These are phyloP conservation scores for Hyaena hyaena DNA, from an alignment of 2,113 vertebrate species.

Conservation along the genomic window DNA sequence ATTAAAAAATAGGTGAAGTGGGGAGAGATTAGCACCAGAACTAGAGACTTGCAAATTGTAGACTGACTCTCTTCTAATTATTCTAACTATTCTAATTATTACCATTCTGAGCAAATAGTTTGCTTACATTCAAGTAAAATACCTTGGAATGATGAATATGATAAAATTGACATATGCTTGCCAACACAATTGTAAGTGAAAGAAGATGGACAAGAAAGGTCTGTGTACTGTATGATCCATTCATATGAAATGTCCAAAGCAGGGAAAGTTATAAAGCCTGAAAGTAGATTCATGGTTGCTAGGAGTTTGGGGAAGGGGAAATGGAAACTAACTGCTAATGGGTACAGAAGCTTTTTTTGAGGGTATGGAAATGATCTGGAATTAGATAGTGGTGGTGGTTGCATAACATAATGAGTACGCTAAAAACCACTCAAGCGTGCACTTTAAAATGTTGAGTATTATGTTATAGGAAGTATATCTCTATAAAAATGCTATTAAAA, in stretches of 20 bases:
- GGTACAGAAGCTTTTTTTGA: background rate
- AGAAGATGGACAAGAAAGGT: background rate
- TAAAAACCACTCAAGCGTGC: background rate
- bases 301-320: background rate
- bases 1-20: background rate
- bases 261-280: background rate
- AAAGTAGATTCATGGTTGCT: background rate
- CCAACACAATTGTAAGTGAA: background rate
- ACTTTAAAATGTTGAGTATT: background rate
- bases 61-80: background rate
- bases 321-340: background rate
- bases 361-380: background rate
- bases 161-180: background rate
- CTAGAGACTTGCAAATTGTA: background rate
- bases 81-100: background rate
- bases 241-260: background rate
- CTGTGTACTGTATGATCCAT: background rate
- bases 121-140: background rate
- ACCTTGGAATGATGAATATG: background rate
- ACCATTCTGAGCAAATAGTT: background rate
- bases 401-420: background rate
- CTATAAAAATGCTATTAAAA: constrained; percentile 33
- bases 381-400: background rate
- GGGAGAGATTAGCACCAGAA: background rate
- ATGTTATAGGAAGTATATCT: background rate